Evolutionary conservation across 30 jellyfish, hydroid and myxozoan species (phyloP).

Genomic region (Hydractinia symbiolongicarpus): DNA sequence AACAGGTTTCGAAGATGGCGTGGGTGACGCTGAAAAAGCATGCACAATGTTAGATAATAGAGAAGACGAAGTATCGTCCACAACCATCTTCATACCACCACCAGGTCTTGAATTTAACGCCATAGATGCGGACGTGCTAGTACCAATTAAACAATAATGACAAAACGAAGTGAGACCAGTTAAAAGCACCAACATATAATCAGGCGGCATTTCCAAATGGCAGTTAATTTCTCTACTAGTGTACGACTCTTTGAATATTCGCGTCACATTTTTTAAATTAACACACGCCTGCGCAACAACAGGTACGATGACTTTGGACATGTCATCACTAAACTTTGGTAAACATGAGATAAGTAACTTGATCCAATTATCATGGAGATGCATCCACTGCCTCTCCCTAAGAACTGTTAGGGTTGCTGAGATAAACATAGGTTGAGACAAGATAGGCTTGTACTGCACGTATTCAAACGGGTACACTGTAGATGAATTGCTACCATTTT

Average conservation of each 20-base stretch:
- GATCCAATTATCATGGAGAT: constrained; percentile 71
- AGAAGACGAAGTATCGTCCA: constrained; percentile 46
- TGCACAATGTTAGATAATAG: constrained; percentile 74
- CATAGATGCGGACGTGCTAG: constrained; percentile 34
- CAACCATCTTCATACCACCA: constrained; percentile 21
- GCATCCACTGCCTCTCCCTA: constrained; percentile 51
- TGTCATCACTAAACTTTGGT: constrained; percentile 51
- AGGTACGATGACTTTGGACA: constrained; percentile 67
- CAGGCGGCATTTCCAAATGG: constrained; percentile 46
- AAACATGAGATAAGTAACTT: constrained; percentile 52
- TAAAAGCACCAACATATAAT: constrained; percentile 55
- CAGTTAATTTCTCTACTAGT: constrained; percentile 26
- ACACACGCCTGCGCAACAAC: constrained; percentile 70
- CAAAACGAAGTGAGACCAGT: constrained; percentile 62
- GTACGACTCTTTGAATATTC: constrained; percentile 26
- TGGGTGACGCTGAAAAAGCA: constrained; percentile 65
- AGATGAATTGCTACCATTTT: constrained; percentile 20
- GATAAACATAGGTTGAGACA: constrained; percentile 73
- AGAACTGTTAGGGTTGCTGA: constrained; percentile 56
- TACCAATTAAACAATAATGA: constrained; percentile 62
- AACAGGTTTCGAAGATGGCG: constrained; percentile 39
- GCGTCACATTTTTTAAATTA: constrained; percentile 46
- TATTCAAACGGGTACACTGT: constrained; percentile 49
- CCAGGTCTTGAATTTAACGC: constrained; percentile 31
- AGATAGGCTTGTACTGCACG: constrained; percentile 38